Evolutionary conservation across 2,888 invertebrate species (phyloP).

Genomic region (Tiliacea citrago): DNA sequence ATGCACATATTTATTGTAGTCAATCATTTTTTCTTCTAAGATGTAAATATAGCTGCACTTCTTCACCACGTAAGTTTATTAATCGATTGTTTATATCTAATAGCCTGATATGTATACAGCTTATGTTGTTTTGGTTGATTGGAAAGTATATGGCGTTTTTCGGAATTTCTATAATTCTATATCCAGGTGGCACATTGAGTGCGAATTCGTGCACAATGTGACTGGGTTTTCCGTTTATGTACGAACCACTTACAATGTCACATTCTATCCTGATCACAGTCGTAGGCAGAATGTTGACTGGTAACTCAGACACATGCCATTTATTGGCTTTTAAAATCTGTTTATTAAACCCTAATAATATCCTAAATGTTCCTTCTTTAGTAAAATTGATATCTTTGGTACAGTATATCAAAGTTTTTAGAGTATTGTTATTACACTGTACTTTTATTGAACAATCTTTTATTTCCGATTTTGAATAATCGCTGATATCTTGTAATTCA

Average conservation of each 20-base stretch:
- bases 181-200: constrained; percentile 1
- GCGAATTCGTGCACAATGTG: neutral
- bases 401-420: constrained; percentile 12
- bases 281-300: no score
- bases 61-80: no score
- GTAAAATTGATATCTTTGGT: constrained; percentile 9
- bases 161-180: constrained; percentile 17
- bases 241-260: no score
- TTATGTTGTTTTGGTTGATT: neutral
- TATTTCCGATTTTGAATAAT: constrained; percentile 19
- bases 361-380: neutral
- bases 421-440: constrained; percentile 11
- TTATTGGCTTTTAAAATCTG: no score
- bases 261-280: no score
- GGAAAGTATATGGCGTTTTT: neutral
- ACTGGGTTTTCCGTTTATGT: neutral
- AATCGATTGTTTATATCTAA: no score
- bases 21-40: no score
- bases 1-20: no score
- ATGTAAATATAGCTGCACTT: no score
- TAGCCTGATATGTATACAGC: no score
- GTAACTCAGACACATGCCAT: no score
- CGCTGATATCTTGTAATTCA: constrained; percentile 15
- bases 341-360: no score
- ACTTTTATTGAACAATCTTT: constrained; percentile 1